A percentile compares a stretch with the other conserved stretches of the same genome.
These are phyloP conservation scores for Vidua chalybeata DNA, from an alignment of 2,113 vertebrate species.

Conservation along the genomic window DNA sequence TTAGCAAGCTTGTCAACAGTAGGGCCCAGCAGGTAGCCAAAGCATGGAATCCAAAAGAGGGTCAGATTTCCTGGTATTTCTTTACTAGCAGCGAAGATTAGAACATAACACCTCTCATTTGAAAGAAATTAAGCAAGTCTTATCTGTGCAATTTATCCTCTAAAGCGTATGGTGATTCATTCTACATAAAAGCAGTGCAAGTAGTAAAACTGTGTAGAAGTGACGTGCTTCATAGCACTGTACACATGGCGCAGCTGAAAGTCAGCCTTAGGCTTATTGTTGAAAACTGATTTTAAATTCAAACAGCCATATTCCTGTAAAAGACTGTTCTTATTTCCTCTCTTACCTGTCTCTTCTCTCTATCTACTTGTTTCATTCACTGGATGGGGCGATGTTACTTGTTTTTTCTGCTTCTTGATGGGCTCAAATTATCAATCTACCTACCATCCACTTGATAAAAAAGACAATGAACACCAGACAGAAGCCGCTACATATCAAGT, in stretches of 20 bases:
- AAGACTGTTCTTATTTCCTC: not conserved
- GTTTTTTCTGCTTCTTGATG: not conserved
- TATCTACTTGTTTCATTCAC: not conserved
- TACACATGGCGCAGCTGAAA: not conserved
- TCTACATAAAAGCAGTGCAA: not conserved
- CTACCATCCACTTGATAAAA: not conserved
- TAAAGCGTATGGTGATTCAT: not conserved
- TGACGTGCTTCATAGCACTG: not conserved
- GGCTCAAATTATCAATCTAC: not conserved
- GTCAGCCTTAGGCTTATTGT: not conserved
- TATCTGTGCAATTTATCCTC: not conserved
- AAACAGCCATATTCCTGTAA: not conserved
- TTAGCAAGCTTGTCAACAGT: conserved; percentile 49
- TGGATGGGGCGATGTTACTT: not conserved
- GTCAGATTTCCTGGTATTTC: not conserved
- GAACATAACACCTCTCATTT: not conserved
- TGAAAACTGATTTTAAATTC: not conserved
- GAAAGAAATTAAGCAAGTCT: conserved; percentile 4
- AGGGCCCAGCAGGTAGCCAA: conserved; percentile 22
- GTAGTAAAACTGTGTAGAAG: not conserved
- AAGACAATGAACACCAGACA: not conserved
- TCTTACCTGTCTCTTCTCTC: not conserved
- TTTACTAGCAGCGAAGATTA: conserved; percentile 12
- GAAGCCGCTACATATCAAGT: not conserved
- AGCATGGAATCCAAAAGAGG: not conserved